Evolutionary conservation across 2,888 invertebrate genomes (phyloP).

Genomic region (Unio pictorum): DNA sequence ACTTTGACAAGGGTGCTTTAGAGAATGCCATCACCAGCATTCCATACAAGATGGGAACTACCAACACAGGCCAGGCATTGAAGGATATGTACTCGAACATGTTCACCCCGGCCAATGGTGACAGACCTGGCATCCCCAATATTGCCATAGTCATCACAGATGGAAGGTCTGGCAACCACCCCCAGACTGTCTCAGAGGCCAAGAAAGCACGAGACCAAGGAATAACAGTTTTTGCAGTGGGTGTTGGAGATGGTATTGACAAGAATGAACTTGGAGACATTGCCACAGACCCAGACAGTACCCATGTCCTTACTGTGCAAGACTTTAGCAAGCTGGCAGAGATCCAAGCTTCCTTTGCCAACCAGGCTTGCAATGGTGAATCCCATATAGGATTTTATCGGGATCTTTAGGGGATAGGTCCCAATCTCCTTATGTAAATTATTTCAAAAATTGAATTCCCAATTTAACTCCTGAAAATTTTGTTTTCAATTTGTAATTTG

Average conservation of each 20-base stretch:
- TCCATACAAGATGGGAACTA: conserved; percentile 55
- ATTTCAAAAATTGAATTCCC: too few species aligned
- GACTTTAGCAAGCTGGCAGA: conserved; percentile 50
- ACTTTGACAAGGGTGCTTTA: conserved; percentile 39
- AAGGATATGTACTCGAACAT: conserved; percentile 37
- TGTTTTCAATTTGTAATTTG: too few species aligned
- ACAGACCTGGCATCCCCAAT: conserved; percentile 54
- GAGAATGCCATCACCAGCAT: conserved; percentile 54
- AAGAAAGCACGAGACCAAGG: conserved; percentile 36
- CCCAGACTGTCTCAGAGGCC: conserved; percentile 47
- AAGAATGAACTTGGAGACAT: conserved; percentile 56
- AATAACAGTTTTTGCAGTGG: conserved; percentile 52
- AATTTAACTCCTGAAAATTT: too few species aligned
- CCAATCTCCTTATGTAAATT: too few species aligned
- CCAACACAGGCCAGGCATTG: conserved; percentile 58
- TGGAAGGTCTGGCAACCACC: conserved; percentile 52
- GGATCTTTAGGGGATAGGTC: too few species aligned
- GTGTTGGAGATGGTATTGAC: conserved; percentile 46
- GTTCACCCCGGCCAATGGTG: conserved; percentile 50
- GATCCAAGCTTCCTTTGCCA: conserved; percentile 48
- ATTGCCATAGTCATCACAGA: conserved; percentile 59
- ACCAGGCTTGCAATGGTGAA: conserved; percentile 41
- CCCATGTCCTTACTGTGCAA: conserved; percentile 53
- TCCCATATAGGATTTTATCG: too few species aligned
- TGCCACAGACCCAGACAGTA: conserved; percentile 56